phyloP scores from a whole-genome alignment of 2,113 vertebrate species.

The Psilopogon haemacephalus region DNA sequence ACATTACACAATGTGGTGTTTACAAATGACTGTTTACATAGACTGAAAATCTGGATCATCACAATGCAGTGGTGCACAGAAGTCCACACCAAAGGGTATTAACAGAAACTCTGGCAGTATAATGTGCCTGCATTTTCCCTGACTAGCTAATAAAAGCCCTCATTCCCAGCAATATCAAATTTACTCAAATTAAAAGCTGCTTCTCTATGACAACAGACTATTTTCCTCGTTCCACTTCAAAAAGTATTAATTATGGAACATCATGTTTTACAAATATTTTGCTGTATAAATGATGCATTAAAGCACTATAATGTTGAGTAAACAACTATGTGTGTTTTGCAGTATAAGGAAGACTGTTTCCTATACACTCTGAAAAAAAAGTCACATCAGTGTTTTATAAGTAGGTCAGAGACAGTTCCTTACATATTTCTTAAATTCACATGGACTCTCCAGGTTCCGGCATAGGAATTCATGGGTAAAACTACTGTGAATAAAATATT shows the following conservation, averaged over 20 bases:
- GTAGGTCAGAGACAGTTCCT: conserved; percentile 58
- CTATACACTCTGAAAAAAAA: not conserved
- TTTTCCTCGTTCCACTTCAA: conserved; percentile 25
- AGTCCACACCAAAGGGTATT: not conserved
- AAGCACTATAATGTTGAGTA: not conserved
- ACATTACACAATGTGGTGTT: not conserved
- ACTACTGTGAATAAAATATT: conserved; percentile 64
- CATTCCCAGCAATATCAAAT: not conserved
- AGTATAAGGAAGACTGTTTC: not conserved
- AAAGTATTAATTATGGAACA: conserved; percentile 32
- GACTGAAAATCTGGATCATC: not conserved
- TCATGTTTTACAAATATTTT: conserved; percentile 32
- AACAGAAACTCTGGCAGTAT: not conserved
- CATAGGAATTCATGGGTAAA: conserved; percentile 30
- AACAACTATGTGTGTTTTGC: not conserved
- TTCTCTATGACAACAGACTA: conserved; percentile 27
- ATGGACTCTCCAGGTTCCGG: conserved; percentile 25
- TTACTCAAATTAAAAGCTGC: conserved; percentile 20
- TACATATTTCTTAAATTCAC: conserved; percentile 54
- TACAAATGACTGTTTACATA: not conserved
- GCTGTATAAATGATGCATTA: not conserved
- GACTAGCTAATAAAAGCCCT: conserved; percentile 13
- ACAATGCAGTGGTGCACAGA: not conserved
- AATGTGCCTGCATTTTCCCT: not conserved
- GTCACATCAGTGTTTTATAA: conserved; percentile 44